Base-by-base conservation (phyloP, 2,888 invertebrate species). In the Apantesis nais region DNA sequence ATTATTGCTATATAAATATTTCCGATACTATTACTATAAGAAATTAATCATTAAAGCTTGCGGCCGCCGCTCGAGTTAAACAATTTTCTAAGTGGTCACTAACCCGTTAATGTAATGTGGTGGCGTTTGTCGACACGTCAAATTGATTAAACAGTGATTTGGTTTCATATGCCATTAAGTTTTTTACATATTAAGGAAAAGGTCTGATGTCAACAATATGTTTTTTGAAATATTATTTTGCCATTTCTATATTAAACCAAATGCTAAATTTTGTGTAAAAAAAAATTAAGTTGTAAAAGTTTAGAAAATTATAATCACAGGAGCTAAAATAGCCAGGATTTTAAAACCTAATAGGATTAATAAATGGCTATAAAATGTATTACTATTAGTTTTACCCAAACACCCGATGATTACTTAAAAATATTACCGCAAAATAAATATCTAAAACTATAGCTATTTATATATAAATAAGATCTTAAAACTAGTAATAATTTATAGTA, bases 1-100 rank as follows among this genome's bases (percentile, higher is more conserved):
- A 77, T 78, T 77, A 76, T 66, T 69, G 62, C 69, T 73, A 77
- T 76, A 76, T 67, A 74, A 73, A 76, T 76, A 80, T 74, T 74
- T 74, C 77, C 76, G 70, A 81, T 78, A 76, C 76, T 76, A 74
- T 78, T 81, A 82, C 82, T 84, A 82, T 86, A 87, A 87, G 89
- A 90, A 88, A 90, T 89, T 87, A 89, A 91, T 90, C 87, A 89
- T 81, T 76, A 80, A 70, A 71, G 81, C 73, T 76, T 78, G 78
- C 81, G 83, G 80, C 78, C 78, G 82, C 77, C 79, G 83, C 76
- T 82, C 81, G 84, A 74, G 78, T 86, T 80, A 83, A 83, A 85
- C 83, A 84, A 85, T 86, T 85, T 86, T 84, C 76, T 82, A 82
- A 83, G 82, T 79, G 72, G 70, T 82, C 83, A 83, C 85, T 80